phyloP scores from a whole-genome alignment of 2,797 vertebrate genomes.

The Rousettus madagascariensis region DNA sequence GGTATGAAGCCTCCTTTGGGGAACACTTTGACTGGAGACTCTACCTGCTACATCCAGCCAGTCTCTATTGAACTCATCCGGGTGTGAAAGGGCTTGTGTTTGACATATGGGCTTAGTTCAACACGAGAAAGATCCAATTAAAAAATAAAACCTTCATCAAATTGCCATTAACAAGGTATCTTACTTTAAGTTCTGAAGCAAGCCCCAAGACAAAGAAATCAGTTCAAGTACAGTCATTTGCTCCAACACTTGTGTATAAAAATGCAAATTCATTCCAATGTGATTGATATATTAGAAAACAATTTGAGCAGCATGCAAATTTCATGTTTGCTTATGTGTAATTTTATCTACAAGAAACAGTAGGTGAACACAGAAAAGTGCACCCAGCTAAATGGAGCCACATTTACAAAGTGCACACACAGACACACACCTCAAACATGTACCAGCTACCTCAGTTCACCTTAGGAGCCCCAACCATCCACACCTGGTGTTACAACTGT shows the following conservation, averaged over 20 bases:
- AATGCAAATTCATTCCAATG: neutral
- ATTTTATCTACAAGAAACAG: constrained; percentile 16
- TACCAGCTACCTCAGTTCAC: neutral
- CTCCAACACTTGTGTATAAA: neutral
- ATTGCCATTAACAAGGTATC: neutral
- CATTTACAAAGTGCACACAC: neutral
- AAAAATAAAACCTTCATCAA: constrained; percentile 23
- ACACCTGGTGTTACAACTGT: neutral
- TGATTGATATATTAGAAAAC: neutral
- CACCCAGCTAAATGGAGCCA: neutral
- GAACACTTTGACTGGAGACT: neutral
- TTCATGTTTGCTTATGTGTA: neutral
- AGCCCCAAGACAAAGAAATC: neutral
- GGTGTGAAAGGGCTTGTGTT: neutral
- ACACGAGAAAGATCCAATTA: neutral
- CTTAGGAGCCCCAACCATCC: neutral
- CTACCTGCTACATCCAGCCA: neutral
- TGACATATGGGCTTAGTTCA: neutral
- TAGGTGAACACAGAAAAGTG: neutral
- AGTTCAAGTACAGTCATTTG: neutral
- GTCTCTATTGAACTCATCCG: constrained; percentile 7
- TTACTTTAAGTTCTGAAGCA: constrained; percentile 3
- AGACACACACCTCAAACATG: neutral
- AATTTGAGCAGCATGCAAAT: neutral
- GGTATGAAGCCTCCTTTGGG: neutral